These are phyloP conservation scores for Pyrocephalus nanus DNA, from an alignment of 2,797 vertebrate genomes.

Conservation along the genomic window DNA sequence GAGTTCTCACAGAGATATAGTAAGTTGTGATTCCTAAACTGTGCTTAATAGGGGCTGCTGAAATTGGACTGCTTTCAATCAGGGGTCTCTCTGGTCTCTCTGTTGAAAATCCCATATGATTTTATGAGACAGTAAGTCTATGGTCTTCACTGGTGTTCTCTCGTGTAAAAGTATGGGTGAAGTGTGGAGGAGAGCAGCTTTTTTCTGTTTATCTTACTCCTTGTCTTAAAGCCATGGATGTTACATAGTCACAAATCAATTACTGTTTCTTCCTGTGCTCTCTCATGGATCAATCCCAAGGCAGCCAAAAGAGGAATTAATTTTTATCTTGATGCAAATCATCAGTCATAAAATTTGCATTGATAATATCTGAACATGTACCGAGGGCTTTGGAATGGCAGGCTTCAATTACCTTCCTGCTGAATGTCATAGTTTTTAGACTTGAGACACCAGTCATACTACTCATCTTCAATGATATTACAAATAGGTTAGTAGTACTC, in stretches of 20 bases:
- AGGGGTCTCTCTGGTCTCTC: not conserved
- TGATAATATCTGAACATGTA: not conserved
- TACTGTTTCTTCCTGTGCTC: not conserved
- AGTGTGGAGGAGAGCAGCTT: not conserved
- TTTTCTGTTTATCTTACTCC: not conserved
- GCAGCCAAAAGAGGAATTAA: not conserved
- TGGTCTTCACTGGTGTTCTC: not conserved
- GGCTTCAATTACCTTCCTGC: not conserved
- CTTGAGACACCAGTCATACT: not conserved
- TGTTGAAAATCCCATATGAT: not conserved
- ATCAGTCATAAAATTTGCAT: slow-evolving; percentile 17
- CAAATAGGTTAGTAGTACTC: not conserved
- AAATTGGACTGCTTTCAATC: not conserved
- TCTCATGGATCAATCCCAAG: not conserved
- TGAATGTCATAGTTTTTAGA: slow-evolving; percentile 14
- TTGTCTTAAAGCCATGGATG: not conserved
- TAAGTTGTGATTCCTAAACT: not conserved
- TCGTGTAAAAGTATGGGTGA: not conserved
- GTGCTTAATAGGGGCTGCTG: not conserved
- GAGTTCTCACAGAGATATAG: not conserved
- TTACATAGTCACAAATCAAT: not conserved
- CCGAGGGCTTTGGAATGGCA: not conserved
- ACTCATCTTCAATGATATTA: not conserved
- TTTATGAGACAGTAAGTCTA: not conserved
- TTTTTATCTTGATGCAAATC: slow-evolving; percentile 13